Base-by-base conservation (phyloP, 2,888 invertebrate species). In the Proisotoma minuta region DNA sequence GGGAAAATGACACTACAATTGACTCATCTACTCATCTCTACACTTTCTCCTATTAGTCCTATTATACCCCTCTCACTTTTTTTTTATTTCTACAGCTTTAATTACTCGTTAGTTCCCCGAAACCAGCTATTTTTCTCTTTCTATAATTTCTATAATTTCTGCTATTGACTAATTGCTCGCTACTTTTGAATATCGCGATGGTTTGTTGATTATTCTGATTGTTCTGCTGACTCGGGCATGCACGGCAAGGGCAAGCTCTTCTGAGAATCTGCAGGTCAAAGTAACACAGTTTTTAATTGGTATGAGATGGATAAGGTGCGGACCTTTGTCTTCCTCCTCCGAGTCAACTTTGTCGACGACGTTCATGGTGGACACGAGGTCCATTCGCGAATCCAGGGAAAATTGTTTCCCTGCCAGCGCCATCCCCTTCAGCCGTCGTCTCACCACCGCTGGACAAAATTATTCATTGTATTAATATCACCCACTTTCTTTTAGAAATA, bases 331-430 rank as follows among this genome's bases (percentile, higher is more conserved):
- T 28, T 65, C 68, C 26, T 65, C 65, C 8, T 66, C 64, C 18
- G 66, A 64, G 23, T 65, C 29, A 51, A 61, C 28, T 43, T 57
- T 54, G 26, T 56, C 63, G 40, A 58, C 62, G 18, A 68, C 15
- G 26, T 68, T 66, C 63, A 72, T 69, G 20, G 73, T 68, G 24
- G 73, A 73, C 43, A 92, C 91, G 75, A 94, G 83, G 77, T 93
- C 93, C 85, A 93, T 87, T 75, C 90, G 86, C 0, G 93, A 93
- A 79, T 94, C 94, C 73, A 94, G 80, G 0, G 92, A 93, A 78
- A 89, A 91, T 64, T 77, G 77, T 78, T 91, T 92, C 39, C 92
- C 91, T 1, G 89, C 87, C 87, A 91, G 89, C 74, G 92, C 82
- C 77, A 93, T 91, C 8, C 92, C 92, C 26, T 87, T 84, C 70